Percentiles rank a stretch among this genome's conserved stretches.
Conservation (phyloP, 2,113 vertebrate genomes). For the Hucho hucho region DNA sequence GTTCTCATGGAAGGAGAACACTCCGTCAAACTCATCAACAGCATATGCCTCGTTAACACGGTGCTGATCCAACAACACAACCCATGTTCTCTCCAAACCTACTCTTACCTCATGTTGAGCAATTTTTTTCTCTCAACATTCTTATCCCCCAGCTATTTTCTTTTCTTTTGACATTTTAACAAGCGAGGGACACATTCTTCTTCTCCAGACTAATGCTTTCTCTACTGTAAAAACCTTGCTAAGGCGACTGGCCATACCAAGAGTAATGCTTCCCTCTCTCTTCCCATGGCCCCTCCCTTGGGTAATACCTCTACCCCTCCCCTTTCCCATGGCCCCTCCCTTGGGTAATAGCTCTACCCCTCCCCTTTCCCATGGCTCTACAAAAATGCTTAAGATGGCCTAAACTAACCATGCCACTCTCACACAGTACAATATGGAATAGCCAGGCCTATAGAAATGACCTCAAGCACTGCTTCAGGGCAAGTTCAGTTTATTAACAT, state of each 20-base stretch:
- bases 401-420: conserved; percentile 2
- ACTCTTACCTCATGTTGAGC: conserved; percentile 11
- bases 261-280: not conserved
- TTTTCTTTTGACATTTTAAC: conserved; percentile 57
- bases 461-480: conserved; percentile 16
- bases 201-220: not conserved
- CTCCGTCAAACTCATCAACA: conserved; percentile 1
- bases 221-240: too few species aligned
- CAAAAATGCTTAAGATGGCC: not conserved
- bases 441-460: conserved; percentile 16
- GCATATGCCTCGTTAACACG: not conserved
- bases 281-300: too few species aligned
- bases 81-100: conserved; percentile 26
- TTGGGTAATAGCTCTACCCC: not conserved
- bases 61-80: conserved; percentile 1
- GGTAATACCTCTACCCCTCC: not conserved
- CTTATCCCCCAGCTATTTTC: conserved; percentile 37
- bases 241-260: conserved; percentile 38
- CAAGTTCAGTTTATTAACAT: conserved; percentile 32
- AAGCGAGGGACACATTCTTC: conserved; percentile 57
- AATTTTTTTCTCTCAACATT: conserved; percentile 35
- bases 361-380: not conserved
- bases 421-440: not conserved
- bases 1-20: conserved; percentile 21
- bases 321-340: not conserved